Evolutionary conservation across 2,797 vertebrate genomes (phyloP), one percentile per base, ranked within the genome.

Genomic region (Muraenolepis orangiensis): DNA sequence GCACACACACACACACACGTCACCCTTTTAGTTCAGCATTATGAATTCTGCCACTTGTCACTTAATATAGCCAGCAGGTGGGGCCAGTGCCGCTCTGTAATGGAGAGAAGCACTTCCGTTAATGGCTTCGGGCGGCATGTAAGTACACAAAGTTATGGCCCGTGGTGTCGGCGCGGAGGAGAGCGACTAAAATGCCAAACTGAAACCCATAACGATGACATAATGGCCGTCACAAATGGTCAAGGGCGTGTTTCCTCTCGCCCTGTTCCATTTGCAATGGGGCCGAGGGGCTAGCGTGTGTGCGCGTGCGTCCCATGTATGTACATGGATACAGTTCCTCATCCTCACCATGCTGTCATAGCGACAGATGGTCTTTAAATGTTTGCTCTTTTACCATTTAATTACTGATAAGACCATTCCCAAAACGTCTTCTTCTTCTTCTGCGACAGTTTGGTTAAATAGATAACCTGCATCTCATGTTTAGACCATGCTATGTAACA

Each of bases 151-250:
- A 57, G 51, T 23, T 23, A 23, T 34, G 32, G 32, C 8, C 32
- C 42, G 42, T 46, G 51, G 51, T n/a, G 51, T 57, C 51, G 1
- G 51, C 4, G 18, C 42, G 20, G 51, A 57, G 42, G 18, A 46
- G 10, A 46, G 42, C 42, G 16, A 46, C 57, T 78, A 75, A n/a
- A 85, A 79, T 77, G 79, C 66, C 30, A 46, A 69, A 72, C 80
- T 69, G 66, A 26, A 79, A 42, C 80, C 74, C 73, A 34, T 38
- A 70, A 70, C 26, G 74, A 76, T 84, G 80, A 86, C 80, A 79
- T 86, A 86, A 88, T 75, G 72, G 61, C 70, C 72, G 74, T 30
- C 77, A 70, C 29, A 68, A 80, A 71, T 36, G 72, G 32, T 36
- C 66, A 28, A 26, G 0, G 72, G 32, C 14, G 23, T 78, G 77